Evolutionary conservation across 2,888 invertebrate genomes (phyloP).

Genomic region (Thumatha senex): DNA sequence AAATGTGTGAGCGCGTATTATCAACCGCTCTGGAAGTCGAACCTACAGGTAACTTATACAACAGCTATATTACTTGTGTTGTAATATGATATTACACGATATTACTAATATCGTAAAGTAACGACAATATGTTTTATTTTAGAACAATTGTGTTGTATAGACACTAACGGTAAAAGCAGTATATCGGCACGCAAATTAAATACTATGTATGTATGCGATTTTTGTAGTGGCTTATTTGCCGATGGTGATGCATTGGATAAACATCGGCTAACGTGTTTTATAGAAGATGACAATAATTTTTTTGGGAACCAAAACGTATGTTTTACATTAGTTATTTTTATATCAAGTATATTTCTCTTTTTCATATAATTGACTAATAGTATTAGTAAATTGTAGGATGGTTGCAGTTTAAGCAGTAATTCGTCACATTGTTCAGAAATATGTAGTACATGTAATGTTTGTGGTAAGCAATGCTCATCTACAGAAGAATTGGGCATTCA

Average conservation of each 20-base stretch:
- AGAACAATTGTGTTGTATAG: constrained; percentile 71
- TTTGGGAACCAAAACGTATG: constrained; percentile 40
- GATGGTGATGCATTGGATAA: constrained; percentile 66
- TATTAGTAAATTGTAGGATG: constrained; percentile 14
- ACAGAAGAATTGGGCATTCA: constrained; percentile 57
- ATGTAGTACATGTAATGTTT: constrained; percentile 53
- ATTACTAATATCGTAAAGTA: too few relatives aligned
- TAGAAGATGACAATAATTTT: constrained; percentile 45
- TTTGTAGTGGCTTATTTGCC: constrained; percentile 70
- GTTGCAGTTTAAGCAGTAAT: constrained; percentile 22
- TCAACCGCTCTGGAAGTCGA: constrained; percentile 71
- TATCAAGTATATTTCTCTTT: background rate
- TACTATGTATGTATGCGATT: constrained; percentile 74
- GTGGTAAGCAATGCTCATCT: constrained; percentile 49
- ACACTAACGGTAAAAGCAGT: constrained; percentile 54
- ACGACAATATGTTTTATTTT: constrained; percentile 6
- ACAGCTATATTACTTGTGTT: background rate
- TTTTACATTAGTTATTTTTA: background rate
- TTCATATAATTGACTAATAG: background rate
- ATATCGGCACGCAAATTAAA: constrained; percentile 54
- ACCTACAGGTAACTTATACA: constrained; percentile 54
- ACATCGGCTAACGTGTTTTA: constrained; percentile 57
- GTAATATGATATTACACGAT: too few relatives aligned
- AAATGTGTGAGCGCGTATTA: constrained; percentile 66
- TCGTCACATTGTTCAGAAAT: constrained; percentile 34